Conservation (phyloP, 2,113 vertebrate species). For the Saccopteryx bilineata region DNA sequence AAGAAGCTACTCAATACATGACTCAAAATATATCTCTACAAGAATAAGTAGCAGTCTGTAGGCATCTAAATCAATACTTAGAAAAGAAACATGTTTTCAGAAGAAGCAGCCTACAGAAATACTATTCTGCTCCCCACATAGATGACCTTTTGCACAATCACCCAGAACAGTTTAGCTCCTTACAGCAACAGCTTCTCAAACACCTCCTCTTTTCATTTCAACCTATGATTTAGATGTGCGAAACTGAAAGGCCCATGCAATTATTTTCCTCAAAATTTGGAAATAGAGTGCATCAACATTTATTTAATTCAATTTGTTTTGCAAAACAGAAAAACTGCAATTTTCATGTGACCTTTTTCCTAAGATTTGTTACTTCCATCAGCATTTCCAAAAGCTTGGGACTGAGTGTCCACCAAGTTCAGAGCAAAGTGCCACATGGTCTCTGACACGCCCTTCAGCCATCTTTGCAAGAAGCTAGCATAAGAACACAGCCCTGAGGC, state of each 20-base stretch:
- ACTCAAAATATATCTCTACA: not conserved
- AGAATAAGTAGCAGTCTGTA: not conserved
- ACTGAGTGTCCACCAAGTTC: not conserved
- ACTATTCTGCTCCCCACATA: conserved; percentile 28
- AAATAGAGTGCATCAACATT: conserved; percentile 15
- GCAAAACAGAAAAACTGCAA: not conserved
- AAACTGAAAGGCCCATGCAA: not conserved
- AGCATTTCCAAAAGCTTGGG: not conserved
- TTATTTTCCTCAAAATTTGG: not conserved
- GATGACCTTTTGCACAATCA: conserved; percentile 52
- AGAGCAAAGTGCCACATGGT: not conserved
- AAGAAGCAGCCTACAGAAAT: conserved; percentile 33
- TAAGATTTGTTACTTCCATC: not conserved
- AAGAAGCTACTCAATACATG: not conserved
- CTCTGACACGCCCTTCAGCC: not conserved
- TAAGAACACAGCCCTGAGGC: not conserved
- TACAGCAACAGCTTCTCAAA: conserved; percentile 67
- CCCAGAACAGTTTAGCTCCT: conserved; percentile 45
- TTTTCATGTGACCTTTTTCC: conserved; percentile 5
- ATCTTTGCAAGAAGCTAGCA: not conserved
- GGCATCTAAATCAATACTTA: conserved; percentile 13
- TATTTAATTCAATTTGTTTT: not conserved
- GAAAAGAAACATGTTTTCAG: conserved; percentile 28
- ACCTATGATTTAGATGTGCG: conserved; percentile 60
- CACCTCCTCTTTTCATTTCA: conserved; percentile 40